phyloP scores from a whole-genome alignment of 2,113 vertebrate genomes.

The Okapia johnstoni region DNA sequence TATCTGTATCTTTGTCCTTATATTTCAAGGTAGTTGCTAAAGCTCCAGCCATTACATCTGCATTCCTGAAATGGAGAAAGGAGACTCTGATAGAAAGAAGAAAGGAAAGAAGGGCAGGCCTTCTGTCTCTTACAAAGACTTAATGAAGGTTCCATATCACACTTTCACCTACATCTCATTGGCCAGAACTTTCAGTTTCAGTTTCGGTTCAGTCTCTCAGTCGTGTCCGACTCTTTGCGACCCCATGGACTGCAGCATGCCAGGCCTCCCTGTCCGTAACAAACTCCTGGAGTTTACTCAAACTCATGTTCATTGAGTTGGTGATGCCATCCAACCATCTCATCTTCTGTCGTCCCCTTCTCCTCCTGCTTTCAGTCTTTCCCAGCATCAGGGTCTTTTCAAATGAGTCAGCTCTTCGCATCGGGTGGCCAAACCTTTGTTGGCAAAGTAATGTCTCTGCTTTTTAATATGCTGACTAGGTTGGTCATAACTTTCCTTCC shows the following conservation, averaged over 20 bases:
- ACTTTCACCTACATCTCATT: neutral
- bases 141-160: neutral
- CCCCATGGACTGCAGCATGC: neutral
- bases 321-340: neutral
- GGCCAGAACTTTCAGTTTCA: neutral
- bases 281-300: neutral
- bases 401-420: neutral
- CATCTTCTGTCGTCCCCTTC: neutral
- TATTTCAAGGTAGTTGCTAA: neutral
- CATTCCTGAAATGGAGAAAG: neutral
- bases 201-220: fast-evolving
- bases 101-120: neutral
- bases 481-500: neutral
- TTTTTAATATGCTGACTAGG: neutral
- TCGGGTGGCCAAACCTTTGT: neutral
- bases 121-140: neutral
- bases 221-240: neutral
- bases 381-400: neutral
- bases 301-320: neutral
- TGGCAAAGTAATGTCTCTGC: neutral
- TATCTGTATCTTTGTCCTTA: neutral
- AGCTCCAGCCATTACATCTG: neutral
- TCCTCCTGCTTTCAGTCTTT: neutral
- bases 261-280: neutral
- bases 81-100: neutral